These are phyloP conservation scores for Leptinotarsa tumamoca DNA, from an alignment of 2,888 invertebrate species.

Conservation along the genomic window DNA sequence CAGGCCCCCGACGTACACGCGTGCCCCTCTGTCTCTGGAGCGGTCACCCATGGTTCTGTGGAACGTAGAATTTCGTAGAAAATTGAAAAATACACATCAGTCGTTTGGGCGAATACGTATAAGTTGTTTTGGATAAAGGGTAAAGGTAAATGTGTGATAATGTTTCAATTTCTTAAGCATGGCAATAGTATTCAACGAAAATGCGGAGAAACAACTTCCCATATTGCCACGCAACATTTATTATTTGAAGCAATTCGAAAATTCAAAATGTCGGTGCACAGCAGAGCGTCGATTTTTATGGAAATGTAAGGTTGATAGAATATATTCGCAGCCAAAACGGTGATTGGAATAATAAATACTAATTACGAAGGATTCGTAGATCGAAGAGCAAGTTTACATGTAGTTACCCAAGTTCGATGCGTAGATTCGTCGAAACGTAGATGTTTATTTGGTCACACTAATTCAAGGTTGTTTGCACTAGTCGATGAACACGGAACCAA, in stretches of 20 bases:
- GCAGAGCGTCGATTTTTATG: slow-evolving; percentile 58
- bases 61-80: slow-evolving; percentile 64
- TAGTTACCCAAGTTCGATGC: slow-evolving; percentile 67
- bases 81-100: slow-evolving; percentile 50
- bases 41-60: slow-evolving; percentile 63
- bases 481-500: too few species aligned
- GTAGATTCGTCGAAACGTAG: slow-evolving; percentile 41
- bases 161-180: slow-evolving; percentile 17
- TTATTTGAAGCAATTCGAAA: slow-evolving; percentile 44
- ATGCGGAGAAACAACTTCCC: slow-evolving; percentile 45
- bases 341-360: slow-evolving; percentile 60
- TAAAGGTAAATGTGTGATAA: slow-evolving; percentile 45
- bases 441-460: slow-evolving; percentile 22
- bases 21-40: slow-evolving; percentile 70
- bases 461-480: too few species aligned
- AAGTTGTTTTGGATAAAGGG: slow-evolving; percentile 53
- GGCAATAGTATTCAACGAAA: slow-evolving; percentile 27
- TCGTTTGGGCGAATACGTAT: slow-evolving; percentile 65
- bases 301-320: slow-evolving; percentile 49
- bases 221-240: slow-evolving; percentile 44
- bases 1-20: slow-evolving; percentile 91
- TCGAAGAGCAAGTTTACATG: slow-evolving; percentile 62
- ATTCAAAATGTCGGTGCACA: slow-evolving; percentile 62
- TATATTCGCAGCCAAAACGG: slow-evolving; percentile 67
- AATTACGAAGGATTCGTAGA: slow-evolving; percentile 64